Base-by-base conservation (phyloP, 2,888 invertebrate genomes). In the Hesperia comma region DNA sequence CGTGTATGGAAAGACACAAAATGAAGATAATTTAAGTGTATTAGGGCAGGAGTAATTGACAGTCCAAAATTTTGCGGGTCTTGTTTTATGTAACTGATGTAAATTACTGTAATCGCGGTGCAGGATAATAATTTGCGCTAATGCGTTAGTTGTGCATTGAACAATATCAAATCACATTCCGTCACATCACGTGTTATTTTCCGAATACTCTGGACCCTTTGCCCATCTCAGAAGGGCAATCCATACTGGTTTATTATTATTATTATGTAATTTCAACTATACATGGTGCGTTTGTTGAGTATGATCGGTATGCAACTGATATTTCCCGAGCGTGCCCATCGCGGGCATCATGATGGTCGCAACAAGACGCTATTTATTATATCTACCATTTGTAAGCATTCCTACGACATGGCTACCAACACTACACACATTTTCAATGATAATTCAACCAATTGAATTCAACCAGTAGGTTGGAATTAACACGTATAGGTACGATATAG, bases 181-280 rank as follows among this genome's bases (percentile, higher is more conserved):
- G 8, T 8, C 37, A 37, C 8, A 37, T 37, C 7, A 37, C 6
- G 37, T 26, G 26, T 26, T 26, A 26, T 26, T 26, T 26, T 26
- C 26, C 26, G 26, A 5, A 26, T 26, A n/a, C 26, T 26, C 26
- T 26, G 37, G 53, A 53, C 33, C 33, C 32, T 12, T 58, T 26
- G 17, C 51, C 40, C 10, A n/a, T 10, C 12, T 26, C 41, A 53
- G 40, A 8, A 26, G 61, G 53, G 53, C 37, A 43, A 32, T 15
- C 41, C 54, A 32, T 43, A 26, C 41, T 41, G 15, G 40, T 53
- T 43, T 43, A 54, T 61, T 53, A 43, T 21, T 21, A 40, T 57
- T 33, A 1, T 33, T 26, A 57, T 43, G 41, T 57, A 41, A 57
- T 6, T 43, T 57, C 8, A 43, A 26, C 43, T 57, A 26, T 21